phyloP scores from a whole-genome alignment of 2,113 vertebrate species.

The Ginglymostoma cirratum region DNA sequence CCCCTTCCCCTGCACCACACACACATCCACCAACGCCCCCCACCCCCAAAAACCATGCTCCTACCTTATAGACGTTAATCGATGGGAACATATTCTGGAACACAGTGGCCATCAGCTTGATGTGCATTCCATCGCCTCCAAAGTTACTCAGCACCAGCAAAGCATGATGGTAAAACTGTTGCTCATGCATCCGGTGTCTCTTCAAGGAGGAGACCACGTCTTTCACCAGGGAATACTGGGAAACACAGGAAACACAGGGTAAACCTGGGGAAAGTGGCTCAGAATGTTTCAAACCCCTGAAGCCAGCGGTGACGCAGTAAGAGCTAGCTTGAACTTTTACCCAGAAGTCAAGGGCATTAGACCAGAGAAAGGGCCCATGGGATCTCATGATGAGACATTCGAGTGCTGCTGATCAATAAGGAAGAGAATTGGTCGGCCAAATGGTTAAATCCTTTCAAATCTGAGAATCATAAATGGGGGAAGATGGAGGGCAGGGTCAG shows the following conservation, averaged over 20 bases:
- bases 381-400: no score
- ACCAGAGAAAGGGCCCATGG: no score
- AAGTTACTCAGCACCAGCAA: conserved; percentile 86
- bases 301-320: not conserved
- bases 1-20: not conserved
- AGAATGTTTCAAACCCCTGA: no score
- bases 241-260: not conserved
- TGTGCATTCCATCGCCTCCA: conserved; percentile 72
- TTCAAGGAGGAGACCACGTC: conserved; percentile 80
- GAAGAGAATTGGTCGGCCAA: not conserved
- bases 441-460: not conserved
- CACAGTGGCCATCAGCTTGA: conserved; percentile 86
- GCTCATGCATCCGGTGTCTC: conserved; percentile 82
- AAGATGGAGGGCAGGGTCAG: no score
- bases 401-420: no score
- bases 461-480: no score
- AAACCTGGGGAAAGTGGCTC: not conserved
- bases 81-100: conserved; percentile 91
- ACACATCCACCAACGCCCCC: accelerated
- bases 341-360: no score
- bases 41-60: not conserved
- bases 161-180: conserved; percentile 80
- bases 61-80: conserved; percentile 84
- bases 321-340: not conserved
- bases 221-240: conserved; percentile 72